Evolutionary conservation across 2,113 vertebrate species (phyloP).

Genomic region (Pithys albifrons): DNA sequence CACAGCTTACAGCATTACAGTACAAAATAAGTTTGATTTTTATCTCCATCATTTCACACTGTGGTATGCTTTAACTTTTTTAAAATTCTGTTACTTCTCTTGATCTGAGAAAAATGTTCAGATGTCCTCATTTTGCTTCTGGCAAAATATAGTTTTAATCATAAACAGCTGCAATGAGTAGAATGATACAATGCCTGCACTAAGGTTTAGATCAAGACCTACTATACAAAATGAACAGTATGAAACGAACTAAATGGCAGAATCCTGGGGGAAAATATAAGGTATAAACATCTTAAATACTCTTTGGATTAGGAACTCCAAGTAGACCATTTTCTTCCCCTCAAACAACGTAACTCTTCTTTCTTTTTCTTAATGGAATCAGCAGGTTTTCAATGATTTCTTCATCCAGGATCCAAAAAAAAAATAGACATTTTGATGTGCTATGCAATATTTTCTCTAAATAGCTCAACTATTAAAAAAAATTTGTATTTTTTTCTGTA

Average conservation of each 20-base stretch:
- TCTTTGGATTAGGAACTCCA: not conserved
- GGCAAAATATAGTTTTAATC: not conserved
- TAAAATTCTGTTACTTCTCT: not conserved
- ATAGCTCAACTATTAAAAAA: not conserved
- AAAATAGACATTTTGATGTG: not conserved
- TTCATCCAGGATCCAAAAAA: not conserved
- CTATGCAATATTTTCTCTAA: not conserved
- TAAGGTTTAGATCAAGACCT: not conserved
- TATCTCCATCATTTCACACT: not conserved
- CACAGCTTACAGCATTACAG: accelerated
- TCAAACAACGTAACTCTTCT: not conserved
- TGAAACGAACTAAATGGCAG: not conserved
- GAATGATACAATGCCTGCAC: not conserved
- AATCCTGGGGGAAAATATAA: not conserved
- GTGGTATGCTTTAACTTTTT: not conserved
- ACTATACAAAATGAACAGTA: not conserved
- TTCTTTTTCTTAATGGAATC: not conserved
- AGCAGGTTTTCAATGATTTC: not conserved
- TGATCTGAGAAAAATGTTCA: not conserved
- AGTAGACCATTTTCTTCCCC: not conserved
- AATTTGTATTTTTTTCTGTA: not conserved
- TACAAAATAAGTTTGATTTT: not conserved
- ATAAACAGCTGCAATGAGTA: not conserved
- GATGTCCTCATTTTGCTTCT: not conserved
- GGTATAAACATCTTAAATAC: not conserved